Conservation (phyloP, 2,113 vertebrate species). For the Salminus brasiliensis region DNA sequence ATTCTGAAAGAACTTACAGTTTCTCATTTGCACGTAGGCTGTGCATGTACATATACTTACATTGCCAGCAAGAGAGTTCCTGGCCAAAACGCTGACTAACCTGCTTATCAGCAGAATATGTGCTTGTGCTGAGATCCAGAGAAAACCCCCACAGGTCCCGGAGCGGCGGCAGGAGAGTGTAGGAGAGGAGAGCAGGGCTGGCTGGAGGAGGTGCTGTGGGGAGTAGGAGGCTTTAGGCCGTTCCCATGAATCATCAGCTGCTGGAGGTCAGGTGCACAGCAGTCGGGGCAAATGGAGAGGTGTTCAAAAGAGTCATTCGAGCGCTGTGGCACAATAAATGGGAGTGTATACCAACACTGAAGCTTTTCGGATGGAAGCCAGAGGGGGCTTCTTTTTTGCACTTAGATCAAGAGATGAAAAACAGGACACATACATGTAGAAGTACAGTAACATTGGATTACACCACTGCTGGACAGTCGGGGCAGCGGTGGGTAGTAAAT, state of each 20-base stretch:
- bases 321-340: conserved; percentile 21
- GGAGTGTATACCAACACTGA: conserved; percentile 17
- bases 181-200: background rate
- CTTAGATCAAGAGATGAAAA: conserved; percentile 16
- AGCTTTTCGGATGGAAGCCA: background rate
- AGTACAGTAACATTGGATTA: background rate
- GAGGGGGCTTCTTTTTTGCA: background rate
- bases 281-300: background rate
- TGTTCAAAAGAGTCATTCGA: conserved; percentile 21
- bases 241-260: conserved; percentile 24
- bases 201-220: background rate
- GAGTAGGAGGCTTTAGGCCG: conserved; percentile 1
- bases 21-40: background rate
- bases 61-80: background rate
- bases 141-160: background rate
- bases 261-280: conserved; percentile 13
- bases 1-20: background rate
- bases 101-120: background rate
- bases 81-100: conserved; percentile 6
- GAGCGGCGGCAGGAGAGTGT: background rate
- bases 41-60: background rate
- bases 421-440: background rate
- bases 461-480: too few species aligned
- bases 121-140: background rate
- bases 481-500: too few species aligned